A percentile compares a stretch with the other conserved stretches of the same genome.
These are phyloP conservation scores for Pseudococcus jackbeardsleyi DNA, from an alignment of 2,888 invertebrate species.

Conservation along the genomic window DNA sequence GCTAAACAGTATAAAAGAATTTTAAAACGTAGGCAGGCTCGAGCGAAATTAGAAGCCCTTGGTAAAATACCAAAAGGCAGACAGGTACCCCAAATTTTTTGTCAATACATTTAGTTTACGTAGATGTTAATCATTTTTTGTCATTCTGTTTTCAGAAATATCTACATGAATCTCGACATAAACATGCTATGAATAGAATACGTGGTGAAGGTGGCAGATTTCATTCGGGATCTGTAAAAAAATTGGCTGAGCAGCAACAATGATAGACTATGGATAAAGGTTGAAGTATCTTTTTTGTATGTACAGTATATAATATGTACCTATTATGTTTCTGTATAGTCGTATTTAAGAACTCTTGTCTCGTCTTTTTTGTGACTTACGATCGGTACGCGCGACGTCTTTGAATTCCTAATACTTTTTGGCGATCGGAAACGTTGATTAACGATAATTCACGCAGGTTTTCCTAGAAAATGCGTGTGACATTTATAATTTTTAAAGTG, in stretches of 20 bases:
- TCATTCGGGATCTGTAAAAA: constrained; percentile 77
- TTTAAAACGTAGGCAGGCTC: constrained; percentile 91
- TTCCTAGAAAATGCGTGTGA: too few relatives aligned
- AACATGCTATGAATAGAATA: constrained; percentile 97
- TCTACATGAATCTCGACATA: constrained; percentile 96
- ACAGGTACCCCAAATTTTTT: constrained; percentile 74
- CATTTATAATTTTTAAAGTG: too few relatives aligned
- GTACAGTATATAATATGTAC: too few relatives aligned
- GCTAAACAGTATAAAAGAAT: constrained; percentile 98
- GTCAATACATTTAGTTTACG: background rate
- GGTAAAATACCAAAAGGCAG: constrained; percentile 97
- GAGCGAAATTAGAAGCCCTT: constrained; percentile 94
- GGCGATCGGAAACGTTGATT: too few relatives aligned
- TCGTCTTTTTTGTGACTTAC: background rate
- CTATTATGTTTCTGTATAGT: background rate
- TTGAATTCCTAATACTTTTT: too few relatives aligned
- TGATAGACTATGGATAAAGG: background rate
- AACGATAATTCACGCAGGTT: too few relatives aligned
- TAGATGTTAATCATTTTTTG: background rate
- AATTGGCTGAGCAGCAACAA: constrained; percentile 65
- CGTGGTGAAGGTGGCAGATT: constrained; percentile 97
- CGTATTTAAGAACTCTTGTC: background rate
- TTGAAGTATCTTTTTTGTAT: background rate
- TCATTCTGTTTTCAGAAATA: constrained; percentile 81
- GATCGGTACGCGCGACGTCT: too few relatives aligned